These are phyloP conservation scores for Napeogenes inachia DNA, from an alignment of 2,888 invertebrate genomes.

Conservation along the genomic window DNA sequence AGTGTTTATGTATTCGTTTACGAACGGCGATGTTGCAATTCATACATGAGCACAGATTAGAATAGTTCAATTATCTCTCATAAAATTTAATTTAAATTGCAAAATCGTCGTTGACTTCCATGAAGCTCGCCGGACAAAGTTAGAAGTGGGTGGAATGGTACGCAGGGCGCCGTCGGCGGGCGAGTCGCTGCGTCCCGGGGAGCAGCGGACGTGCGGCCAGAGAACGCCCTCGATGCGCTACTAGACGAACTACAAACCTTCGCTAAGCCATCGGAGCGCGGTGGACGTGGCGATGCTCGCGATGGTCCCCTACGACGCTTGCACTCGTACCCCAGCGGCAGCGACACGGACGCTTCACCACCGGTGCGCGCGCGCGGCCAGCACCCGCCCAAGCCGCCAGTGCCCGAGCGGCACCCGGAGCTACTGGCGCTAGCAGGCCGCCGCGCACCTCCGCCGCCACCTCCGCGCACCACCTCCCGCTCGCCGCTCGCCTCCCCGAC, in stretches of 20 bases:
- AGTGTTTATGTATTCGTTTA: constrained; percentile 44
- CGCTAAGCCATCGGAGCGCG: constrained; percentile 80
- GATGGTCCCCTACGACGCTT: constrained; percentile 83
- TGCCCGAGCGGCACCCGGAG: constrained; percentile 89
- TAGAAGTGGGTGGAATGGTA: constrained; percentile 65
- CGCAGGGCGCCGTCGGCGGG: constrained; percentile 62
- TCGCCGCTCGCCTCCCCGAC: constrained; percentile 92
- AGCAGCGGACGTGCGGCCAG: constrained; percentile 80
- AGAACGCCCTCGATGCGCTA: constrained; percentile 98
- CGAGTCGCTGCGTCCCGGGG: constrained; percentile 48
- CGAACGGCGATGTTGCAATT: constrained; percentile 57
- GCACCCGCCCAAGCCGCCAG: constrained; percentile 84
- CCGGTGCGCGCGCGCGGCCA: constrained; percentile 81
- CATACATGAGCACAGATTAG: constrained; percentile 14
- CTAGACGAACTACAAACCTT: constrained; percentile 95
- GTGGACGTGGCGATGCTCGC: constrained; percentile 69
- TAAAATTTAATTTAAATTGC: constrained; percentile 32
- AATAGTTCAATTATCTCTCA: constrained; percentile 8
- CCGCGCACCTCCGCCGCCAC: constrained; percentile 92
- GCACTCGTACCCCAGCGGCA: constrained; percentile 91
- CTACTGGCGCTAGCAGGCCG: constrained; percentile 83
- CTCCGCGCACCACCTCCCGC: constrained; percentile 92
- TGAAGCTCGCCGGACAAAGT: constrained; percentile 54
- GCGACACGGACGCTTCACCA: constrained; percentile 87
- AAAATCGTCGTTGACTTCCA: constrained; percentile 59